Percentiles rank a stretch among this genome's conserved stretches.
These are phyloP conservation scores for Panthera tigris DNA, from an alignment of 2,113 vertebrate genomes.

Conservation along the genomic window DNA sequence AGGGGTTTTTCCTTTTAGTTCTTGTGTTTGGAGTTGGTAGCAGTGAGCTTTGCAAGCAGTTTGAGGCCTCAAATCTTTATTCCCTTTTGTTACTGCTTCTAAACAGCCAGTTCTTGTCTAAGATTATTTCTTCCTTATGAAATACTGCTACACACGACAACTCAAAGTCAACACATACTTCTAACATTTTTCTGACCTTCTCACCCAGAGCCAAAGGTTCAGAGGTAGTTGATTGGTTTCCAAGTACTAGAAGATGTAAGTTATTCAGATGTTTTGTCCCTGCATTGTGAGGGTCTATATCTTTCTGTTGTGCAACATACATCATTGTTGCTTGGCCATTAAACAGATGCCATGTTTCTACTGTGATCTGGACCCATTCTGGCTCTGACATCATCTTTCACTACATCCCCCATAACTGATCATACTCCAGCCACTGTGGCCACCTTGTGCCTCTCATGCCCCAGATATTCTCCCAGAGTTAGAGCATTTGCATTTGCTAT, in stretches of 20 bases:
- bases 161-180: constrained; percentile 26
- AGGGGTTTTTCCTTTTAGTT: neutral
- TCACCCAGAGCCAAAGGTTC: neutral
- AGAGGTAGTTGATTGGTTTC: neutral
- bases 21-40: neutral
- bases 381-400: neutral
- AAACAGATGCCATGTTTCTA: neutral
- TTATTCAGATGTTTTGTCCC: neutral
- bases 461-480: neutral
- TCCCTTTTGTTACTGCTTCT: neutral
- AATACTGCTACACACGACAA: neutral
- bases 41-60: neutral
- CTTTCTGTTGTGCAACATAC: neutral
- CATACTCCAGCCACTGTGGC: neutral
- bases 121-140: neutral
- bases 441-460: neutral
- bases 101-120: constrained; percentile 2
- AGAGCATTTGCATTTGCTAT: neutral
- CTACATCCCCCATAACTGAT: neutral
- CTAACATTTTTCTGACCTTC: neutral
- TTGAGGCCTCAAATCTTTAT: neutral
- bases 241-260: neutral
- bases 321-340: neutral
- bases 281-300: neutral
- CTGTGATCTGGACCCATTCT: neutral